Percentiles rank a stretch among this genome's conserved stretches.
phyloP scores from a whole-genome alignment of 2,797 vertebrate genomes.

The Cuniculus paca region DNA sequence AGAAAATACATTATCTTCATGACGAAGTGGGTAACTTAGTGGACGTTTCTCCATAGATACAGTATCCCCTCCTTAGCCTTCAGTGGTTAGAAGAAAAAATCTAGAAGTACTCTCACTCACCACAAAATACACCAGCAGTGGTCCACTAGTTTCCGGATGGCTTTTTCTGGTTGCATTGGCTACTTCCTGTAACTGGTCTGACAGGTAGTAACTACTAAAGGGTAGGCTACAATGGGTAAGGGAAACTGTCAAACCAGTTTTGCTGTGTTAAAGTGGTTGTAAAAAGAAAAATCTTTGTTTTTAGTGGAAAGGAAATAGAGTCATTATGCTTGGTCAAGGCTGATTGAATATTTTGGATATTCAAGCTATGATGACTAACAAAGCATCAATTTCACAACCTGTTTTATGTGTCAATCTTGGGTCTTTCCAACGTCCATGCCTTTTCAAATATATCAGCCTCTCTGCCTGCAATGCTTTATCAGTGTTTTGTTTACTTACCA shows the following conservation, averaged over 20 bases:
- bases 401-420: constrained; percentile 34
- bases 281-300: constrained; percentile 29
- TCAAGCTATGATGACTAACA: constrained; percentile 10
- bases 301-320: background rate
- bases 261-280: background rate
- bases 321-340: constrained; percentile 12
- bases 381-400: constrained; percentile 61
- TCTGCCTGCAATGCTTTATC: constrained; percentile 35
- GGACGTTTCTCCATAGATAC: background rate
- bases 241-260: constrained; percentile 36
- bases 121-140: background rate
- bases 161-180: background rate
- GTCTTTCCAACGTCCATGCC: constrained; percentile 17
- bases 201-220: constrained; percentile 12
- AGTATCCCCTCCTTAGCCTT: background rate
- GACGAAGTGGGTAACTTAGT: background rate
- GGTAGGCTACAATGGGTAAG: background rate
- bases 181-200: constrained; percentile 9
- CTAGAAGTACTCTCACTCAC: background rate
- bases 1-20: background rate
- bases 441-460: constrained; percentile 52
- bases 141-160: background rate
- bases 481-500: constrained; percentile 58
- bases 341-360: constrained; percentile 59
- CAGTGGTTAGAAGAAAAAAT: background rate